Conservation (phyloP, 2,113 vertebrate species). For the Parotia lawesii region DNA sequence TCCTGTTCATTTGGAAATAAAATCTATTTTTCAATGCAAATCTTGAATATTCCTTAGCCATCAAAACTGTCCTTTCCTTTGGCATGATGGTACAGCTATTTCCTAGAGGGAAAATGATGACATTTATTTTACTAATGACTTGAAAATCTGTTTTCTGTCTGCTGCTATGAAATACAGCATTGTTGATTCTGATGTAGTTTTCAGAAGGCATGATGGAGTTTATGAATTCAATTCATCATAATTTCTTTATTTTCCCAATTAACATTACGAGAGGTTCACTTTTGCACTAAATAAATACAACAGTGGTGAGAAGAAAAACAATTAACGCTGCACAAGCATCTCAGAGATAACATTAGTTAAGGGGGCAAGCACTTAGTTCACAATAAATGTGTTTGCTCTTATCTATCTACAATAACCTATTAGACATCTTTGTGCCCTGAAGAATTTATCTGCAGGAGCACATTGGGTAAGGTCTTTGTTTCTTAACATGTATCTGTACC, state of each 20-base stretch:
- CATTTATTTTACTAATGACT: not conserved
- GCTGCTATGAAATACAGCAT: not conserved
- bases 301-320: not conserved
- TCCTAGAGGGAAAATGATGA: not conserved
- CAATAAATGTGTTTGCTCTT: not conserved
- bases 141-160: not conserved
- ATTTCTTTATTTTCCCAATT: not conserved
- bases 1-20: not conserved
- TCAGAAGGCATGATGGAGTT: not conserved
- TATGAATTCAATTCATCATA: not conserved
- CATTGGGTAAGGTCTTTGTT: not conserved
- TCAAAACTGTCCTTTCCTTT: slow-evolving; percentile 10
- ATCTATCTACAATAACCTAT: not conserved
- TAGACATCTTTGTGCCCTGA: not conserved
- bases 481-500: not conserved
- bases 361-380: not conserved
- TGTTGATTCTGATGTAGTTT: not conserved
- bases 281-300: not conserved
- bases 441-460: not conserved
- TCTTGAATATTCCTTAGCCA: not conserved
- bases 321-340: not conserved
- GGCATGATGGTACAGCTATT: not conserved
- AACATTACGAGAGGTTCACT: not conserved
- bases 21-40: slow-evolving; percentile 12
- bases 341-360: not conserved